Evolutionary conservation across 2,888 invertebrate genomes (phyloP).

Genomic region (Polydrusus tereticollis): DNA sequence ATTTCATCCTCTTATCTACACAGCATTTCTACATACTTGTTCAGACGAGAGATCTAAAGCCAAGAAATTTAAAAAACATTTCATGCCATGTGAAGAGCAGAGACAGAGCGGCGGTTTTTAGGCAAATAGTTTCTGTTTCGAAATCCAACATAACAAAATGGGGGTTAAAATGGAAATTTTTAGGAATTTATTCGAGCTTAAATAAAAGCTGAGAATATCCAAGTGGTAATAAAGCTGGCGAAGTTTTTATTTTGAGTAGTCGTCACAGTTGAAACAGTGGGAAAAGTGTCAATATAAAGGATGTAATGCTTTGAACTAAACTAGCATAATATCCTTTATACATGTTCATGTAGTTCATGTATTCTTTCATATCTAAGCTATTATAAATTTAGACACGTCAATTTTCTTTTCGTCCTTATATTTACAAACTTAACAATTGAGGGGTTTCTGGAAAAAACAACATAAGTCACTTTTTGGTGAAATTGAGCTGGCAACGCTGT

Average conservation of each 20-base stretch:
- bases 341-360: no score
- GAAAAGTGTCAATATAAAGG: neutral
- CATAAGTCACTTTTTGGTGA: no score
- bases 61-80: slow-evolving; percentile 15
- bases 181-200: slow-evolving; percentile 11
- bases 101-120: slow-evolving; percentile 7
- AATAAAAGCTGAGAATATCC: slow-evolving; percentile 13
- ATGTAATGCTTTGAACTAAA: neutral
- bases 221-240: slow-evolving; percentile 10
- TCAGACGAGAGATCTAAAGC: slow-evolving; percentile 3
- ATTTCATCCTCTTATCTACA: slow-evolving; percentile 2
- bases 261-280: neutral
- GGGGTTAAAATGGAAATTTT: slow-evolving; percentile 13
- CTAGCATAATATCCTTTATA: no score
- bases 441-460: no score
- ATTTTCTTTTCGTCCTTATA: no score
- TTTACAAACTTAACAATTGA: no score
- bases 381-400: no score
- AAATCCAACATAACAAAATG: slow-evolving; percentile 12
- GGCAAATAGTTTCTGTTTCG: slow-evolving; percentile 11
- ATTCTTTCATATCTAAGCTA: no score
- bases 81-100: slow-evolving; percentile 8
- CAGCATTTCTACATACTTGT: slow-evolving; percentile 8
- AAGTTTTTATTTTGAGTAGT: slow-evolving; percentile 1
- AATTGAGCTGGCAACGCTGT: no score